A percentile compares a stretch with the other conserved stretches of the same genome.
phyloP scores from a whole-genome alignment of 2,797 vertebrate genomes.

The Sebastes matsubarae region DNA sequence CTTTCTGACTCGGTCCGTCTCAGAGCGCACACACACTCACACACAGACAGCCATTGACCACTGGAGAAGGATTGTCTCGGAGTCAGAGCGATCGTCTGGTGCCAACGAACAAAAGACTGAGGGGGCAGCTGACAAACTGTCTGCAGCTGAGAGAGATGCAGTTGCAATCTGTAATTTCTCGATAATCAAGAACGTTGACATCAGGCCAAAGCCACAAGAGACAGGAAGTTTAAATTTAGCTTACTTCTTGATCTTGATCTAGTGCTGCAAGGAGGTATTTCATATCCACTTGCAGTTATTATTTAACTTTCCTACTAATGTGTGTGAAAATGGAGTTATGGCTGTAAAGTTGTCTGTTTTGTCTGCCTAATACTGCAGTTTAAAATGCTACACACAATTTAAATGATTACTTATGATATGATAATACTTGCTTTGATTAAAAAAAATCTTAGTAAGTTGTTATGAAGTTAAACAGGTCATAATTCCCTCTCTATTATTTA shows the following conservation, averaged over 20 bases:
- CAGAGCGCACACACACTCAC: background rate
- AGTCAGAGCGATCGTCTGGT: constrained; percentile 15
- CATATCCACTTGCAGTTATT: background rate
- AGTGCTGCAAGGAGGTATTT: background rate
- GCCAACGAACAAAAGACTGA: constrained; percentile 5
- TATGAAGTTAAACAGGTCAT: too few species aligned
- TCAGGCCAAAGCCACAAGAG: background rate
- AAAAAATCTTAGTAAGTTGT: too few species aligned
- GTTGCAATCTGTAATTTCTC: background rate
- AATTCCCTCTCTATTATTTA: too few species aligned
- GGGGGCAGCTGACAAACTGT: constrained; percentile 5
- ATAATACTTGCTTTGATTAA: too few species aligned
- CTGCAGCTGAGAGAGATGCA: constrained; percentile 7
- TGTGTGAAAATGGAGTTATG: background rate
- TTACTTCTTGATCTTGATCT: background rate
- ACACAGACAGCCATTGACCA: background rate
- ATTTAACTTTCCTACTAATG: background rate
- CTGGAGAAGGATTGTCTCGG: background rate
- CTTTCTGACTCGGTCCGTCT: constrained; percentile 40
- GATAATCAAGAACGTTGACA: too few species aligned
- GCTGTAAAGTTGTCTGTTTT: background rate
- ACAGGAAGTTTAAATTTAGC: background rate
- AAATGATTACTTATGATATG: too few species aligned
- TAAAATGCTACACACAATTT: too few species aligned
- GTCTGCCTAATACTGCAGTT: background rate